phyloP scores from a whole-genome alignment of 1,140 invertebrate species.

The Sminthurinus signatus region DNA sequence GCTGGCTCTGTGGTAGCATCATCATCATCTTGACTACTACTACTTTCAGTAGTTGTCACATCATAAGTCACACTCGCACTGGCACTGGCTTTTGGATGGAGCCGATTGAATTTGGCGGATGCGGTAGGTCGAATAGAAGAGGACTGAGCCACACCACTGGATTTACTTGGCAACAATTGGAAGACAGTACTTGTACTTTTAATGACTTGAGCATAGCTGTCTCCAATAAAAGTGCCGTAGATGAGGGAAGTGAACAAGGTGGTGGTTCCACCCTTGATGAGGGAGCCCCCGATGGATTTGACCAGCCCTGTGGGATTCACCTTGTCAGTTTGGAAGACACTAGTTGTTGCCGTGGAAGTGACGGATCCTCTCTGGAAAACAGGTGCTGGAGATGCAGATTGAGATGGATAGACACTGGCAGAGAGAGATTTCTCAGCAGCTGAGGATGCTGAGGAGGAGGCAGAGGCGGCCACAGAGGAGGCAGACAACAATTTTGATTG shows the following conservation, averaged over 20 bases:
- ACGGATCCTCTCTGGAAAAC: background rate
- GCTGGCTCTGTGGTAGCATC: slow-evolving; percentile 42
- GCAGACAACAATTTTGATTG: background rate
- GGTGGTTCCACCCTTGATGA: slow-evolving; percentile 47
- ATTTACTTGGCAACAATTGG: slow-evolving; percentile 31
- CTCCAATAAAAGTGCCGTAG: slow-evolving; percentile 50
- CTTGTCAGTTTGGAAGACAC: slow-evolving; percentile 46
- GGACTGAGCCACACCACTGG: background rate
- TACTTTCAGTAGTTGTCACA: slow-evolving; percentile 28
- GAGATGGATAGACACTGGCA: background rate
- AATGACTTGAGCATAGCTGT: slow-evolving; percentile 51
- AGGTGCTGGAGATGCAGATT: background rate
- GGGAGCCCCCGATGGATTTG: slow-evolving; percentile 49
- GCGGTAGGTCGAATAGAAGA: slow-evolving; percentile 8
- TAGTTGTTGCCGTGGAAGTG: slow-evolving; percentile 42
- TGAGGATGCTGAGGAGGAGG: background rate
- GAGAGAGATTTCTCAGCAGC: background rate
- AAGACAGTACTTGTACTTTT: slow-evolving; percentile 50
- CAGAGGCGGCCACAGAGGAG: background rate
- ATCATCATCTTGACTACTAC: slow-evolving; percentile 17
- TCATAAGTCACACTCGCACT: slow-evolving; percentile 22
- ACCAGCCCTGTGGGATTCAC: slow-evolving; percentile 49
- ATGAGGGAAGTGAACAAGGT: slow-evolving; percentile 51
- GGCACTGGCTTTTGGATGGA: slow-evolving; percentile 11
- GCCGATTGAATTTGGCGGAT: slow-evolving; percentile 1